Base-by-base conservation (phyloP, 2,797 vertebrate genomes). In the Hydrolagus colliei region DNA sequence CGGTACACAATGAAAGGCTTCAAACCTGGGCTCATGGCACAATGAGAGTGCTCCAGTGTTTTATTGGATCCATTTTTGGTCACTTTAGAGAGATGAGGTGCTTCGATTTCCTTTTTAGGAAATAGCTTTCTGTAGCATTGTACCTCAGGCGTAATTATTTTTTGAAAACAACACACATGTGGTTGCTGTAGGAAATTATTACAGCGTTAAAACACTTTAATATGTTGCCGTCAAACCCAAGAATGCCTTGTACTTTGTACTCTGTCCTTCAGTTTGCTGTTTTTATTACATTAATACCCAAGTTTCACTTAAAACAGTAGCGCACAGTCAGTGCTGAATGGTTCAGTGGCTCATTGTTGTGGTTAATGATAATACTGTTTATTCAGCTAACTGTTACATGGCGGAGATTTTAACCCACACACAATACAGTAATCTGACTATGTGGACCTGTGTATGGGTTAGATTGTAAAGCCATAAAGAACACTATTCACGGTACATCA, bases 381-480 rank as follows among this genome's bases (percentile, higher is more conserved):
- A 84, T 8, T 9, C 16, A 12, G 22, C 63, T 84, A 11, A 35
- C 79, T 65, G 68, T 68, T 68, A 84, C 63, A 67, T 41, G 27
- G 79, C 79, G 68, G 79, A 2, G 65, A 35, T 84, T 22, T 18
- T 84, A 52, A 52, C 68, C 65, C 79, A n/a, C 79, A 41, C 20
- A 35, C 32, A 68, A 52, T 52, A 52, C 41, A 52, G 41, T 52
- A 52, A 52, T 71, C 68, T 32, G 16, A 67, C 41, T 41, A 67
- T 18, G 27, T 41, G n/a, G 79, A 68, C 6, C 32, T 9, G 9
- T 68, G 41, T 4, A 68, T 4, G 12, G 65, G 32, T 27, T 41
- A 5, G 68, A 71, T 41, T 84, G 32, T 35, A 84, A 9, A 52
- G 41, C 41, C 52, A 68, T 11, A 68, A 35, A 35, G 68, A n/a